These are phyloP conservation scores for Aradophagus sp. DNA, from an alignment of 1,140 invertebrate species.

Conservation along the genomic window DNA sequence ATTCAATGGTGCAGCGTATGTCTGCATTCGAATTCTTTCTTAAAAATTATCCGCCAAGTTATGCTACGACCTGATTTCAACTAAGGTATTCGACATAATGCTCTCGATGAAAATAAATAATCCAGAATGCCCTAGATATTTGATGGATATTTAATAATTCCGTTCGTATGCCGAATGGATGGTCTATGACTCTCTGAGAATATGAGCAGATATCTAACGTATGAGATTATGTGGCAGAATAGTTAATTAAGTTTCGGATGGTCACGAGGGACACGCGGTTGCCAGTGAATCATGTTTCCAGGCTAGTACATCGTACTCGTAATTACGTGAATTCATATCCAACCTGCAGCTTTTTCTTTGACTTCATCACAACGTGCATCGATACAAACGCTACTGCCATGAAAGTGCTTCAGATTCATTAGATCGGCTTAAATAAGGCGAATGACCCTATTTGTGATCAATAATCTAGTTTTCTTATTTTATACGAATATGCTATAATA, in stretches of 20 bases:
- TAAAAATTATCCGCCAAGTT: slow-evolving; percentile 1
- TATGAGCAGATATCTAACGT: slow-evolving; percentile 47
- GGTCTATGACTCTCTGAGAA: slow-evolving; percentile 47
- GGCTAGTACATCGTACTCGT: slow-evolving; percentile 57
- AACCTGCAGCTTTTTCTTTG: slow-evolving; percentile 45
- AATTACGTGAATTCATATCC: slow-evolving; percentile 62
- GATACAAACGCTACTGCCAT: slow-evolving; percentile 10
- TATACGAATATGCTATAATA: too few relatives aligned
- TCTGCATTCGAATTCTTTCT: too few relatives aligned
- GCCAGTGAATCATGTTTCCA: slow-evolving; percentile 65
- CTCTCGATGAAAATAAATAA: slow-evolving; percentile 13
- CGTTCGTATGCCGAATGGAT: slow-evolving; percentile 34
- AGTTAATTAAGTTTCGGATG: slow-evolving; percentile 71
- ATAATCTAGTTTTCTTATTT: too few relatives aligned
- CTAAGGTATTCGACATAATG: slow-evolving; percentile 1
- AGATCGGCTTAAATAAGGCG: too few relatives aligned
- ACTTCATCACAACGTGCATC: slow-evolving; percentile 32
- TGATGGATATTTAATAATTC: slow-evolving; percentile 46
- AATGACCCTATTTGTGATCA: too few relatives aligned
- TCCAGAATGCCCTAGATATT: slow-evolving; percentile 22
- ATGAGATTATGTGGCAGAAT: slow-evolving; percentile 64
- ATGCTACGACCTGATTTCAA: not conserved
- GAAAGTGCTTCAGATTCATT: slow-evolving; percentile 10
- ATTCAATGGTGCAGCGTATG: too few relatives aligned
- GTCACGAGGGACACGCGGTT: slow-evolving; percentile 62